Evolutionary conservation across 2,797 vertebrate genomes (phyloP).

Genomic region (Gobionotothen gibberifrons): DNA sequence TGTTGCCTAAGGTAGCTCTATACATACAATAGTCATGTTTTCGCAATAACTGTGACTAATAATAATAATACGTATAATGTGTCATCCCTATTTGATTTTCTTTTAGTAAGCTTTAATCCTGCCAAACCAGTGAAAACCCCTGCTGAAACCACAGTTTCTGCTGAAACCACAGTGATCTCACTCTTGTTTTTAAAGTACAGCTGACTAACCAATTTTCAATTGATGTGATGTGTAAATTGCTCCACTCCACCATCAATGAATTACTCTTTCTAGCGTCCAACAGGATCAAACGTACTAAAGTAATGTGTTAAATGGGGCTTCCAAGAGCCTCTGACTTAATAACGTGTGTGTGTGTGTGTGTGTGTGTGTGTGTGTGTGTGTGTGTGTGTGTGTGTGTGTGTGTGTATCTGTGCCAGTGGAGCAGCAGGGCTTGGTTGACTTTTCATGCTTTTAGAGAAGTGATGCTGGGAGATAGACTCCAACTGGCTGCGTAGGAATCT

Average conservation of each 20-base stretch:
- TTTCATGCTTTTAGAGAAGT: constrained; percentile 41
- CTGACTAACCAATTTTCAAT: constrained; percentile 7
- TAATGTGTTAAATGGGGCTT: constrained; percentile 13
- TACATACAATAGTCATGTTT: constrained; percentile 2
- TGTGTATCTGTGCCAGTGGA: constrained; percentile 34
- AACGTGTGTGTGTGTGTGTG: neutral
- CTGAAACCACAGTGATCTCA: constrained; percentile 1
- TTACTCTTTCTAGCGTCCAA: constrained; percentile 17
- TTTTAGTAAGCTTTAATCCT: neutral
- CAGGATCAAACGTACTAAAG: constrained; percentile 15
- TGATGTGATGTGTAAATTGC: neutral
- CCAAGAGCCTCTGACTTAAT: constrained; percentile 12
- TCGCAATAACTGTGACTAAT: neutral
- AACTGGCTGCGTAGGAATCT: constrained; percentile 22
- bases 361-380: neutral
- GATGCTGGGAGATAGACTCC: constrained; percentile 1
- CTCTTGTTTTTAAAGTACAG: neutral
- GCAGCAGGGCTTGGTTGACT: constrained; percentile 35
- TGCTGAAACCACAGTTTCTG: neutral
- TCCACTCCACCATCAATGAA: neutral
- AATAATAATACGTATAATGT: neutral
- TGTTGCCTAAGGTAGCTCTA: neutral
- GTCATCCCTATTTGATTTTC: neutral
- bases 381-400: neutral
- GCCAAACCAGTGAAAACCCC: neutral